These are phyloP conservation scores for Drosophila nigritarsus DNA, from an alignment of 2,888 invertebrate genomes.

Conservation along the genomic window DNA sequence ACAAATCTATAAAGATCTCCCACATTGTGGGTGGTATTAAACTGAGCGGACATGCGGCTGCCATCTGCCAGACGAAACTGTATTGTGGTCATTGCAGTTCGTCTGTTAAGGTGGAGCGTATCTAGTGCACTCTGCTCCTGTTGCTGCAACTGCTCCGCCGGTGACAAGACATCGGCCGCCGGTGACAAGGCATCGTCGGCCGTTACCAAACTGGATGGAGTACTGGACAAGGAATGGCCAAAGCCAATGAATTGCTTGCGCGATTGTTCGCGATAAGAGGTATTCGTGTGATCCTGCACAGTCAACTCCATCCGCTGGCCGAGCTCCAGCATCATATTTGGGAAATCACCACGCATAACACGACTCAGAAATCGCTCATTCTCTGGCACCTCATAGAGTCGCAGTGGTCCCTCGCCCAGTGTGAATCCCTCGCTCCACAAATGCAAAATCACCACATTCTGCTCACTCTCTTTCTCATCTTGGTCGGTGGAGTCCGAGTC, in stretches of 20 bases:
- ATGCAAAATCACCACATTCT: slow-evolving; percentile 53
- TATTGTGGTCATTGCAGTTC: slow-evolving; percentile 46
- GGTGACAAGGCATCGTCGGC: neutral
- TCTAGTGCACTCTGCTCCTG: slow-evolving; percentile 19
- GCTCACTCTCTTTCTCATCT: slow-evolving; percentile 28
- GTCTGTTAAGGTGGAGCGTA: slow-evolving; percentile 35
- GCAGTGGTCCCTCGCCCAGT: slow-evolving; percentile 58
- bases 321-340: slow-evolving; percentile 52
- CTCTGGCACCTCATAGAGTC: slow-evolving; percentile 56
- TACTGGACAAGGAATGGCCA: slow-evolving; percentile 46
- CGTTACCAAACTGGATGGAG: neutral
- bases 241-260: slow-evolving; percentile 64
- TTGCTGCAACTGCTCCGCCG: slow-evolving; percentile 14
- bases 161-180: neutral
- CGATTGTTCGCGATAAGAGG: slow-evolving; percentile 45
- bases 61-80: slow-evolving; percentile 67
- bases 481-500: slow-evolving; percentile 17
- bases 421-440: slow-evolving; percentile 71
- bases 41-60: slow-evolving; percentile 57
- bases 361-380: slow-evolving; percentile 60
- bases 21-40: slow-evolving; percentile 60
- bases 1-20: slow-evolving; percentile 65
- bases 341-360: slow-evolving; percentile 64
- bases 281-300: slow-evolving; percentile 63
- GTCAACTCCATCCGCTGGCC: slow-evolving; percentile 47